Conservation (phyloP, 2,797 vertebrate species). For the Odontamblyopus lacepedii region DNA sequence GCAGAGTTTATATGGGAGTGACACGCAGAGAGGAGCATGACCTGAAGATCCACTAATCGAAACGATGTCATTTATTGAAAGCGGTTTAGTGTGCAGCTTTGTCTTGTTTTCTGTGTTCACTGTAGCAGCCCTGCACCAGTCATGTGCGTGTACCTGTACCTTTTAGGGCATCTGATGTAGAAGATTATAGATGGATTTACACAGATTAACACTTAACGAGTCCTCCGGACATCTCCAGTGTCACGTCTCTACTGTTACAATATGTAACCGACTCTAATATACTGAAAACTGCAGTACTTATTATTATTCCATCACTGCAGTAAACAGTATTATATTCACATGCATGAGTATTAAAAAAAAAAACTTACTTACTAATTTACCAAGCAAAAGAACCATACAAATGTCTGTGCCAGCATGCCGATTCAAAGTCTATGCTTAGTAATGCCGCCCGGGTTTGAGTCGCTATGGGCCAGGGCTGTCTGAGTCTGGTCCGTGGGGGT, state of each 20-base stretch:
- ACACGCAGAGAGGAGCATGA: too few species aligned
- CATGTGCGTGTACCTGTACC: too few species aligned
- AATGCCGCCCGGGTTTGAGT: slow-evolving; percentile 46
- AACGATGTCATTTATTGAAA: too few species aligned
- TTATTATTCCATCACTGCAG: slow-evolving; percentile 34
- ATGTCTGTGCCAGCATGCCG: slow-evolving; percentile 66
- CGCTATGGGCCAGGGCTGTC: slow-evolving; percentile 86
- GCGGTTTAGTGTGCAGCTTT: too few species aligned
- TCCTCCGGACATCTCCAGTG: slow-evolving; percentile 26
- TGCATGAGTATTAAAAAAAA: slow-evolving; percentile 50
- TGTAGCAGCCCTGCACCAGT: too few species aligned
- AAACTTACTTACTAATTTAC: slow-evolving; percentile 43
- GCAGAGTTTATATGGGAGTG: too few species aligned
- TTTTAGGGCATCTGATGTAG: not conserved
- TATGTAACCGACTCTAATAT: slow-evolving; percentile 44
- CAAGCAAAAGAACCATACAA: slow-evolving; percentile 61
- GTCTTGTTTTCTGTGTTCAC: too few species aligned
- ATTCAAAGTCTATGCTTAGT: slow-evolving; percentile 60
- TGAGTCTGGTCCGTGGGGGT: slow-evolving; percentile 86
- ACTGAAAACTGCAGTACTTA: slow-evolving; percentile 47
- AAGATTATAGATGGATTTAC: slow-evolving; percentile 1
- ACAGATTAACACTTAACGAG: slow-evolving; percentile 16
- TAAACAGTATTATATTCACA: slow-evolving; percentile 51
- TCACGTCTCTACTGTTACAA: slow-evolving; percentile 39
- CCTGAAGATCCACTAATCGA: too few species aligned